These are phyloP conservation scores for Phragmatobia fuliginosa DNA, from an alignment of 2,888 invertebrate species.

Conservation along the genomic window DNA sequence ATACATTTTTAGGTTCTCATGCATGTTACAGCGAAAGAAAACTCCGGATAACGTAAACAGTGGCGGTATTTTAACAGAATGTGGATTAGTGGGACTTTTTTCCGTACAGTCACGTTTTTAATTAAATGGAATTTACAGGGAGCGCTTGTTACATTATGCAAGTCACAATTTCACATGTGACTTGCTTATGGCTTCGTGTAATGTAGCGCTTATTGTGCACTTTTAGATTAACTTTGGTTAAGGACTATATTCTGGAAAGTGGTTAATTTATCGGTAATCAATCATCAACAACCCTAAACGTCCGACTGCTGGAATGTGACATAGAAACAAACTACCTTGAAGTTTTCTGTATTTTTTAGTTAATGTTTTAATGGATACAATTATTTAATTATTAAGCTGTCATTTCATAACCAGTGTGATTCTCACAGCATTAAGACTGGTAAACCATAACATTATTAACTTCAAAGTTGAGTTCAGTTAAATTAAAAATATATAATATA, in stretches of 20 bases:
- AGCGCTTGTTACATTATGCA: slow-evolving; percentile 63
- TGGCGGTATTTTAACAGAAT: slow-evolving; percentile 36
- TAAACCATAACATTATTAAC: no score
- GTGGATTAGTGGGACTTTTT: slow-evolving; percentile 49
- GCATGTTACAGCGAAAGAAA: slow-evolving; percentile 27
- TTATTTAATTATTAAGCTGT: no score
- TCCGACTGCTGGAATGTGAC: no score
- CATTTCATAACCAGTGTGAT: no score
- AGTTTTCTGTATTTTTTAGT: no score
- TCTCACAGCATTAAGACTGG: no score
- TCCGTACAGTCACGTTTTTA: slow-evolving; percentile 74
- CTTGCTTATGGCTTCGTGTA: slow-evolving; percentile 59
- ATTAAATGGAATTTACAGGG: slow-evolving; percentile 71
- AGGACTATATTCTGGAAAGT: not conserved
- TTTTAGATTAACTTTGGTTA: not conserved
- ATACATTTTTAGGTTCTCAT: slow-evolving; percentile 16
- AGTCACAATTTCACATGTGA: slow-evolving; percentile 68
- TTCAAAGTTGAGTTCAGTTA: no score
- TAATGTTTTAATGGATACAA: no score
- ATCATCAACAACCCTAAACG: no score
- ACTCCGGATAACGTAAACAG: slow-evolving; percentile 30
- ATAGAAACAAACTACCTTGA: no score
- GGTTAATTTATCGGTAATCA: not conserved
- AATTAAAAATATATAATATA: not conserved
- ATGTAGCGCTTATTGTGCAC: slow-evolving; percentile 22